Base-by-base conservation (phyloP, 2,888 invertebrate species). In the Melanotus villosus region DNA sequence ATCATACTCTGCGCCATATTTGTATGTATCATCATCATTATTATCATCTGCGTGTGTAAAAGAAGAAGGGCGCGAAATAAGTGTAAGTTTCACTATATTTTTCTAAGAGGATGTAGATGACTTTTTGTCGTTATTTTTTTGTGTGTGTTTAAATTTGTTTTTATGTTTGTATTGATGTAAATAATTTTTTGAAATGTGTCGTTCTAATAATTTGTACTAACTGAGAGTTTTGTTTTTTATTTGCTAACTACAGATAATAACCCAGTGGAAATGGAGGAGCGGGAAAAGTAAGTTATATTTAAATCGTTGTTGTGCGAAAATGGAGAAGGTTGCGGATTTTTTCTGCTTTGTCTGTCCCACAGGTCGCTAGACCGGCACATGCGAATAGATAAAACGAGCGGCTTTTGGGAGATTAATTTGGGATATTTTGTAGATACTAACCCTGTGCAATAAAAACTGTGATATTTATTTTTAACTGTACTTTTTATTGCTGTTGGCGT, bases 31-130 rank as follows among this genome's bases (percentile, higher is more conserved):
- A 91, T 94, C 82, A 93, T 96, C 82, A 91, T 94, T 83, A 91
- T 95, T 83, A 93, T 96, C 81, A 91, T 94, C 83, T 90, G 94
- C 83, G 90, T 96, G 78, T 96, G 96, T 84, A 88, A 95, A 76
- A 89, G 94, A 77, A 93, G 94, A 87, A 89, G 94, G 78, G 91
- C 92, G 59, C 90, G 90, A 77, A 92, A 92, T 77, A 94, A 94
- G 90, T 94, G 94, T 94, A 88, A 93, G 93, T 90, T 75, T 45
- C 12, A 9, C 23, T 32, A 34, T 1, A 26, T 45, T 52, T 7
- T 32, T 9, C 26, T 52, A 1, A 3, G 52, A 2, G 18, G 10
- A 9, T 52, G 52, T 34, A n/a, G n/a, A n/a, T 52, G 18, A 18
- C 9, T 60, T 65, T 43, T 63, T n/a, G n/a, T n/a, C n/a, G 59